Conservation (phyloP, 2,113 vertebrate genomes). For the Columba livia region DNA sequence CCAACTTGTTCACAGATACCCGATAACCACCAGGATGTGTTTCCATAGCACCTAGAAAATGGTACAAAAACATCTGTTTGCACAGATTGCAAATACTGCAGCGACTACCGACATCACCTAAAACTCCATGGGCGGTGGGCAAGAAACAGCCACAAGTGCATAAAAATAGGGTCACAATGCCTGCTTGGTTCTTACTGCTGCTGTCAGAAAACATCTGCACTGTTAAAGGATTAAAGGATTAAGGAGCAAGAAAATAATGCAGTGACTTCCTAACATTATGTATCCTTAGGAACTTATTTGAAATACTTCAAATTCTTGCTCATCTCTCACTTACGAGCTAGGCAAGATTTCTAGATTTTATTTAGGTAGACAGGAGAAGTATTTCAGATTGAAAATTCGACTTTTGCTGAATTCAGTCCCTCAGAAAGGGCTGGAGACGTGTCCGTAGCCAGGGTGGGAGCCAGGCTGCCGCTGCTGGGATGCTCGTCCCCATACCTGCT, state of each 20-base stretch:
- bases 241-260: not conserved
- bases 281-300: not conserved
- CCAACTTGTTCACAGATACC: not conserved
- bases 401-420: too few species aligned
- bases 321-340: not conserved
- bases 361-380: not conserved
- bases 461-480: too few species aligned
- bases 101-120: not conserved
- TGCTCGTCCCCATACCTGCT: too few species aligned
- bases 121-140: not conserved
- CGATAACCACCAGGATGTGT: not conserved
- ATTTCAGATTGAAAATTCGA: not conserved
- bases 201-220: not conserved
- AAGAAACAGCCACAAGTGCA: not conserved
- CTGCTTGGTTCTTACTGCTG: not conserved
- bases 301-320: not conserved
- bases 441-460: too few species aligned
- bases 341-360: not conserved
- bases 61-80: not conserved
- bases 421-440: not conserved
- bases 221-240: not conserved
- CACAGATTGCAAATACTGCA: not conserved
- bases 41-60: not conserved
- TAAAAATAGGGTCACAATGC: not conserved
- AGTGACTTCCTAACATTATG: not conserved